Conservation (phyloP, 2,888 invertebrate species). For the Poecilus cupreus region DNA sequence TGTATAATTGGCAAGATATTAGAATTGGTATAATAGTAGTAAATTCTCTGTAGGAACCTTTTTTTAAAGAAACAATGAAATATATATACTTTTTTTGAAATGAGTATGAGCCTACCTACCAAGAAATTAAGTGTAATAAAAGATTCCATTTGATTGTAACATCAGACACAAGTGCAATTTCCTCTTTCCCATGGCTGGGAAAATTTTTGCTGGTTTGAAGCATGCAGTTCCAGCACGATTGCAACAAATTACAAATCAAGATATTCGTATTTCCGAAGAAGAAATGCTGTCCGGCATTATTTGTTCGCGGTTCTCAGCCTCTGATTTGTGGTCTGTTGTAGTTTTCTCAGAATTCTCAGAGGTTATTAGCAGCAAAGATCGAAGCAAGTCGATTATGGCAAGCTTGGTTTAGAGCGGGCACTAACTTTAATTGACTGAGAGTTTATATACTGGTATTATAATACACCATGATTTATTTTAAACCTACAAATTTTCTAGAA, state of each 20-base stretch:
- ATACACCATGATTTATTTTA: too few species aligned
- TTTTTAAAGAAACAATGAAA: too few species aligned
- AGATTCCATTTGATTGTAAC: too few species aligned
- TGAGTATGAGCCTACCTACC: too few species aligned
- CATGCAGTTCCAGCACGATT: background rate
- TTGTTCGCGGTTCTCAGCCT: background rate
- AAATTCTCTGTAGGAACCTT: too few species aligned
- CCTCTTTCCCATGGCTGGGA: background rate
- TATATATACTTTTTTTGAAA: too few species aligned
- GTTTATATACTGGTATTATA: background rate
- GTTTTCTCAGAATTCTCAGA: background rate
- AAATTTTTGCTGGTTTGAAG: background rate
- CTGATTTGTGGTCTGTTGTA: background rate
- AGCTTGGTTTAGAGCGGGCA: background rate
- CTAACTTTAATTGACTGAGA: background rate
- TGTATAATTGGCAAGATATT: too few species aligned
- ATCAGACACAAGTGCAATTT: too few species aligned
- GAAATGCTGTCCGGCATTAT: background rate
- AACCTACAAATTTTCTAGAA: too few species aligned
- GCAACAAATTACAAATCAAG: background rate
- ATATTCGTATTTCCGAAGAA: background rate
- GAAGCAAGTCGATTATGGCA: background rate
- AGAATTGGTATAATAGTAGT: too few species aligned
- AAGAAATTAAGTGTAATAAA: too few species aligned
- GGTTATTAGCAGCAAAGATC: background rate